Evolutionary conservation across 1,140 invertebrate genomes (phyloP).

Genomic region (Papilio helenus): DNA sequence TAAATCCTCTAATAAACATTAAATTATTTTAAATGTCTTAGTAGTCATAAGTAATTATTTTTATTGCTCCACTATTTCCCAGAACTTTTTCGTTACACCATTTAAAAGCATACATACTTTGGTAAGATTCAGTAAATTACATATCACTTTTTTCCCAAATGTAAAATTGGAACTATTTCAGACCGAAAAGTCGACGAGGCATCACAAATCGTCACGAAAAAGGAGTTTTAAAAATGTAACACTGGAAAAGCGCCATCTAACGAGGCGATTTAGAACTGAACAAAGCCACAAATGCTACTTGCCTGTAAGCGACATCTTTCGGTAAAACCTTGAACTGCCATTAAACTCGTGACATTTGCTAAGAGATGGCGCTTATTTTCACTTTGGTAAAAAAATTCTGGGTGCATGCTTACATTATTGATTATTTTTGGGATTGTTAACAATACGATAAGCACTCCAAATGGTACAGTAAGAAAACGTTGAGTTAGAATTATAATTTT

Average conservation of each 20-base stretch:
- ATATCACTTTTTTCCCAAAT: neutral
- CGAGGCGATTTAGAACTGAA: neutral
- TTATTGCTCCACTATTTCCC: too few relatives aligned
- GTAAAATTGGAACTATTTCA: neutral
- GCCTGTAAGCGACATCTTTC: neutral
- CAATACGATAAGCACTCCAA: neutral
- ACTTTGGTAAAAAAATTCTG: neutral
- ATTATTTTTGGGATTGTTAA: neutral
- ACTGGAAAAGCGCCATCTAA: neutral
- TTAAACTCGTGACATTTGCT: neutral
- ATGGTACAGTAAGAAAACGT: neutral
- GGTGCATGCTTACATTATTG: conserved; percentile 16
- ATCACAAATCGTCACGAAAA: neutral
- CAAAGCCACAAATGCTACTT: neutral
- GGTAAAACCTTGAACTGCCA: neutral
- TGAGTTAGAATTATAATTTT: neutral
- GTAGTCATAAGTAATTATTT: too few relatives aligned
- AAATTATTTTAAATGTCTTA: too few relatives aligned
- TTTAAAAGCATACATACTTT: neutral
- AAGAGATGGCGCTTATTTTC: conserved; percentile 10
- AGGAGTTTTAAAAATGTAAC: neutral
- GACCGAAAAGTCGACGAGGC: neutral
- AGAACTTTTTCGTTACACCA: too few relatives aligned
- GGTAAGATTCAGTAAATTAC: neutral
- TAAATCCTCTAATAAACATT: too few relatives aligned